A percentile compares a stretch with the other conserved stretches of the same genome.
Conservation (phyloP, 2,797 vertebrate species). For the Rhinichthys osculus region DNA sequence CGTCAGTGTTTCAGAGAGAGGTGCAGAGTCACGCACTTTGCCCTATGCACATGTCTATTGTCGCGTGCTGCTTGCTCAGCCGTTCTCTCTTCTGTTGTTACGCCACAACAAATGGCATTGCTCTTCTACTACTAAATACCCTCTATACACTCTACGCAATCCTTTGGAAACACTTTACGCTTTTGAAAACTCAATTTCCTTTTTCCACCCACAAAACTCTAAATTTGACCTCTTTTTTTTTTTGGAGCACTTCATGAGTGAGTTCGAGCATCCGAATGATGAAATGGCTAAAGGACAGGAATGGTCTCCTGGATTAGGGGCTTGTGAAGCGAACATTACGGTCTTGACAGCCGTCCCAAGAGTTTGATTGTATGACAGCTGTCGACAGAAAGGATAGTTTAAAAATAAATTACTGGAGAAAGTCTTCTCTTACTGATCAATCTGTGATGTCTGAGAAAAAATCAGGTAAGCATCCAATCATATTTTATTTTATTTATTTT, state of each 20-base stretch:
- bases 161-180: background rate
- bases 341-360: conserved; percentile 20
- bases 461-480: conserved; percentile 66
- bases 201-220: background rate
- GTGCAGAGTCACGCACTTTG: conserved; percentile 65
- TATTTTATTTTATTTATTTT: background rate
- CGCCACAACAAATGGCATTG: conserved; percentile 66
- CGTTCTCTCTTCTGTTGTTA: conserved; percentile 68
- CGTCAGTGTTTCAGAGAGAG: conserved; percentile 58
- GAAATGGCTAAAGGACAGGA: conserved; percentile 61
- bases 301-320: conserved; percentile 64
- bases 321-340: conserved; percentile 40
- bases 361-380: conserved; percentile 20
- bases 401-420: background rate
- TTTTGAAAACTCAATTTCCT: conserved; percentile 5
- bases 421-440: background rate
- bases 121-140: conserved; percentile 64
- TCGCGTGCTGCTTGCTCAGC: conserved; percentile 73
- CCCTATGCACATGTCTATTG: conserved; percentile 58
- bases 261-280: conserved; percentile 24
- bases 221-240: conserved; percentile 1
- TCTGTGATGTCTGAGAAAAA: conserved; percentile 68
- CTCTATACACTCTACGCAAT: conserved; percentile 23
- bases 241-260: conserved; percentile 40
- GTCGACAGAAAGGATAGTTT: background rate